These are phyloP conservation scores for Poecilia velifera DNA, from an alignment of 2,797 vertebrate species.

Conservation along the genomic window DNA sequence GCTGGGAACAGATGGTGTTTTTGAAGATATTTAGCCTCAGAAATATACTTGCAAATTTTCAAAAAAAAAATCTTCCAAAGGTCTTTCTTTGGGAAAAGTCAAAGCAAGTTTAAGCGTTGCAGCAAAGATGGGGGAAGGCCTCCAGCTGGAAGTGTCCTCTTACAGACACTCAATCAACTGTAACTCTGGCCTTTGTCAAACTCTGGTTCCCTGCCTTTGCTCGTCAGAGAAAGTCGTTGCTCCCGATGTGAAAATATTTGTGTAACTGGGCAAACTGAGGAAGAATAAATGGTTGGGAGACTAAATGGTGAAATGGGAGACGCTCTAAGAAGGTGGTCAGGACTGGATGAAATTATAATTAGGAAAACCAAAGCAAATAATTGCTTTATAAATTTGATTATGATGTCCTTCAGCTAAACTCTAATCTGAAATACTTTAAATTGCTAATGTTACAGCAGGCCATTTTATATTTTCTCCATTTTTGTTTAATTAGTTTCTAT, in stretches of 20 bases:
- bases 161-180: constrained; percentile 55
- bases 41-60: constrained; percentile 31
- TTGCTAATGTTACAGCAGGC: constrained; percentile 26
- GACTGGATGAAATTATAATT: constrained; percentile 25
- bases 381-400: neutral
- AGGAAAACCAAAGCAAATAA: constrained; percentile 13
- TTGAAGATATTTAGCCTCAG: constrained; percentile 37
- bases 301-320: constrained; percentile 54
- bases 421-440: neutral
- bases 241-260: constrained; percentile 74
- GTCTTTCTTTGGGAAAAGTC: constrained; percentile 34
- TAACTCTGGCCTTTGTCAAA: constrained; percentile 65
- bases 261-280: constrained; percentile 50
- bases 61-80: constrained; percentile 12
- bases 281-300: constrained; percentile 20
- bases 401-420: constrained; percentile 21
- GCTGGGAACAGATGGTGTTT: constrained; percentile 72
- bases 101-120: constrained; percentile 37
- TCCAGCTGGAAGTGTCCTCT: constrained; percentile 41
- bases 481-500: neutral
- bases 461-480: neutral
- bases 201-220: constrained; percentile 31
- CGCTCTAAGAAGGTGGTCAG: constrained; percentile 12
- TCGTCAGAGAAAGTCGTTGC: constrained; percentile 49
- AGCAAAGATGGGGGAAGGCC: constrained; percentile 5